Conservation (phyloP, 2,113 vertebrate species). For the Eubucco bourcierii region DNA sequence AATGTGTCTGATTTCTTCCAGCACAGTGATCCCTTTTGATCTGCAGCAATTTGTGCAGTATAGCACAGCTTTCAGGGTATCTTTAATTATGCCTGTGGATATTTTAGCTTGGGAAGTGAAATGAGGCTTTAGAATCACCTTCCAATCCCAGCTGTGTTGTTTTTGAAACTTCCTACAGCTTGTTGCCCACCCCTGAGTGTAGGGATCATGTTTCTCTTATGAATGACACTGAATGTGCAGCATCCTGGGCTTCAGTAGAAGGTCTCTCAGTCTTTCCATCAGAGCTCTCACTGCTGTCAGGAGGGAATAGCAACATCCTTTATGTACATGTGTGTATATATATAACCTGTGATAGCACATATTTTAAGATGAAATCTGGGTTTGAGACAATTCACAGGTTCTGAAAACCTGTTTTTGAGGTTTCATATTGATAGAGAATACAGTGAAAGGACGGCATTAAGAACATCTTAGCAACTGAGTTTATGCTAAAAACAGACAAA, state of each 20-base stretch:
- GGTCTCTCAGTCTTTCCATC: not conserved
- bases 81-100: constrained; percentile 46
- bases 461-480: not conserved
- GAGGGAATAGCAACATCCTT: not conserved
- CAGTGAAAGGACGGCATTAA: not conserved
- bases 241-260: not conserved
- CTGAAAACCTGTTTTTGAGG: not conserved
- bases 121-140: constrained; percentile 35
- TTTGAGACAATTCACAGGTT: not conserved
- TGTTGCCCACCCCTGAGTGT: not conserved
- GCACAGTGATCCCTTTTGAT: constrained; percentile 50
- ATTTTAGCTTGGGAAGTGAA: constrained; percentile 18
- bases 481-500: not conserved
- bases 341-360: not conserved
- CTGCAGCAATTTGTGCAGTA: constrained; percentile 32
- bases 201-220: not conserved
- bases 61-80: constrained; percentile 22
- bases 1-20: constrained; percentile 36
- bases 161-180: not conserved
- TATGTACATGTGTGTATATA: not conserved
- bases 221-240: not conserved
- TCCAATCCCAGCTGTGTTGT: constrained; percentile 20
- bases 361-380: not conserved
- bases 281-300: not conserved
- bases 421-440: not conserved